Evolutionary conservation across 2,797 vertebrate genomes (phyloP).

Genomic region (Clarias laeviceps): DNA sequence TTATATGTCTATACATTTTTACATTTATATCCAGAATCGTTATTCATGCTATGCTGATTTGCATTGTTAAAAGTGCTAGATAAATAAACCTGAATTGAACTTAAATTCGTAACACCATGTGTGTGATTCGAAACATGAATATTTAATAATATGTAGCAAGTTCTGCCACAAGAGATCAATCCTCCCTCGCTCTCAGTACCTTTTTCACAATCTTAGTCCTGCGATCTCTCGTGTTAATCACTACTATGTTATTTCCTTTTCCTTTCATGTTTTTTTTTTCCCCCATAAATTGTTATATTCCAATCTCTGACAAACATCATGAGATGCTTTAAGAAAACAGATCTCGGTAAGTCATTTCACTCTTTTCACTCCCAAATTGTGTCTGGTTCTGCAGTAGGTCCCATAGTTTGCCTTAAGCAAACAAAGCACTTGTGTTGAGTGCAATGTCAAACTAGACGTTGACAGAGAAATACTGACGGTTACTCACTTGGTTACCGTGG

Average conservation of each 20-base stretch:
- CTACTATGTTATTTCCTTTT: background rate
- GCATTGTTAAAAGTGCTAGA: no score
- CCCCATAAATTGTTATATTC: background rate
- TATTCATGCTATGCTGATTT: no score
- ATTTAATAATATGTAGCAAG: background rate
- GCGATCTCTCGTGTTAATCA: background rate
- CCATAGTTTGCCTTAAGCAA: background rate
- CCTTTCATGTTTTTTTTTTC: background rate
- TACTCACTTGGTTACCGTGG: slow-evolving; percentile 94
- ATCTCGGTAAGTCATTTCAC: background rate
- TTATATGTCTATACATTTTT: no score
- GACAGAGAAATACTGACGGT: background rate
- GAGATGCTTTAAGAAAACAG: background rate
- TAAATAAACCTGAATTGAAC: no score
- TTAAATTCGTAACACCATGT: no score
- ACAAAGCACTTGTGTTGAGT: background rate
- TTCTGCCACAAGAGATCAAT: background rate
- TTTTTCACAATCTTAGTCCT: background rate
- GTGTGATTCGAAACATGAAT: background rate
- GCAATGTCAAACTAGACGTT: background rate
- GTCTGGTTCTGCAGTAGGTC: background rate
- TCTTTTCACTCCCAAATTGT: background rate
- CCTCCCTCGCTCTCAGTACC: background rate
- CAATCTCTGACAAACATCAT: background rate
- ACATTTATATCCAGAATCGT: no score